These are phyloP conservation scores for Julus scanicus DNA, from an alignment of 2,888 invertebrate genomes.

Conservation along the genomic window DNA sequence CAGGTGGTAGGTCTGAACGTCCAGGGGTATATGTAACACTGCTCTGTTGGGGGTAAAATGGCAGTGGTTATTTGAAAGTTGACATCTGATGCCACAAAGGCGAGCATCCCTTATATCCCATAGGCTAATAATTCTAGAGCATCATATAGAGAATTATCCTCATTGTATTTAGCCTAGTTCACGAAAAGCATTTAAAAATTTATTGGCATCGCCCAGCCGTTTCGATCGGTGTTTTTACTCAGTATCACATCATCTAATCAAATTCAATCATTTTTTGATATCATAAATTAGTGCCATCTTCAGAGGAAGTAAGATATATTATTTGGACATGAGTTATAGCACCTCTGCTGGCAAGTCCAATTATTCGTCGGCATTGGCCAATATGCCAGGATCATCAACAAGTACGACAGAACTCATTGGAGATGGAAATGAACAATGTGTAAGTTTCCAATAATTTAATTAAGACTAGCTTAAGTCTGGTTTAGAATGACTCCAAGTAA, in stretches of 20 bases:
- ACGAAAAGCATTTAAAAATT: not conserved
- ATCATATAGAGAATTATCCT: not conserved
- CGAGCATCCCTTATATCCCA: not conserved
- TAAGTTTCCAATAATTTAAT: not conserved
- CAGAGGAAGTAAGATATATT: not conserved
- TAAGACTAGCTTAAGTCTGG: not conserved
- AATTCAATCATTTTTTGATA: not conserved
- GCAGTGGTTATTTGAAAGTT: constrained; percentile 51
- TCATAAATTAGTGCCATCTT: not conserved
- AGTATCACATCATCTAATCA: not conserved
- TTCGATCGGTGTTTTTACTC: not conserved
- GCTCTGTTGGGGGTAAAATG: constrained; percentile 45
- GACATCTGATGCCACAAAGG: constrained; percentile 48
- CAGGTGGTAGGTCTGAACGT: constrained; percentile 48
- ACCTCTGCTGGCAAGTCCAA: not conserved
- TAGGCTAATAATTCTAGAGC: not conserved
- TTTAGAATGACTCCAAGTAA: not conserved
- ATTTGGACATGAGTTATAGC: not conserved
- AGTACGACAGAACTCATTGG: not conserved
- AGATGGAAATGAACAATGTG: not conserved
- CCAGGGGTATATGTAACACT: not conserved
- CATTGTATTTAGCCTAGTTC: not conserved
- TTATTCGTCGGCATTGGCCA: not conserved
- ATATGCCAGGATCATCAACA: not conserved
- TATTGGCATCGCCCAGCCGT: not conserved